A percentile compares a stretch with the other conserved stretches of the same genome.
These are phyloP conservation scores for Drosophila basisetae DNA, from an alignment of 2,888 invertebrate genomes.

Conservation along the genomic window DNA sequence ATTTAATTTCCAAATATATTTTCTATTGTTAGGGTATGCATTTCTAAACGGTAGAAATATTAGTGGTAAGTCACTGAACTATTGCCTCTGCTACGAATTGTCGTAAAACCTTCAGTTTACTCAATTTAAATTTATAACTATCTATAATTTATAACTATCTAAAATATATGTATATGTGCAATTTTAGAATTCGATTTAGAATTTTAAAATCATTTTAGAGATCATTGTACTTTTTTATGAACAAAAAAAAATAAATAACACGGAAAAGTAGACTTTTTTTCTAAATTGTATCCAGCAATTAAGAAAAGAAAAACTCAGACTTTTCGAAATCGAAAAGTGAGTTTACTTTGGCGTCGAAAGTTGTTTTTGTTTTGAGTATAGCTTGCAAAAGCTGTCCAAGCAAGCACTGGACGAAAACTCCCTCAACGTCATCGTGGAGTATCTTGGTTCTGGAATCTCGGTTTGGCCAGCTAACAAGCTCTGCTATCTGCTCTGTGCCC, in stretches of 20 bases:
- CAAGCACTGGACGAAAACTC: too few species aligned
- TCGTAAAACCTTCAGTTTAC: not conserved
- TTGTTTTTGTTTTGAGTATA: too few species aligned
- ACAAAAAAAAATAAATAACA: not conserved
- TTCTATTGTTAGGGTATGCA: not conserved
- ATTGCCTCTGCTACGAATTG: not conserved
- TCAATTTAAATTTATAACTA: not conserved
- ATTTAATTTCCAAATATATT: not conserved
- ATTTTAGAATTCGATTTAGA: not conserved
- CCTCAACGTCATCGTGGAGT: not conserved
- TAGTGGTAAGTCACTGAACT: not conserved
- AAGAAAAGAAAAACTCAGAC: not conserved
- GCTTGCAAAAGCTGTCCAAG: too few species aligned
- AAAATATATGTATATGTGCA: not conserved
- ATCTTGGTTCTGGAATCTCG: not conserved
- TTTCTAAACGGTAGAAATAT: fast-evolving
- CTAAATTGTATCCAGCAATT: not conserved
- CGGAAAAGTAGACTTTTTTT: fast-evolving
- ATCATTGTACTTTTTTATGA: not conserved
- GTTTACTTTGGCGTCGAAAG: not conserved
- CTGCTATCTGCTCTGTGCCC: not conserved
- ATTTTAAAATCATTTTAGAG: not conserved
- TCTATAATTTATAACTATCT: not conserved
- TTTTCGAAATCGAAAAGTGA: not conserved
- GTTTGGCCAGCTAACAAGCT: not conserved